Evolutionary conservation across 2,797 vertebrate genomes (phyloP), one percentile per base, ranked within the genome.

Genomic region (Amazonetta brasiliensis): DNA sequence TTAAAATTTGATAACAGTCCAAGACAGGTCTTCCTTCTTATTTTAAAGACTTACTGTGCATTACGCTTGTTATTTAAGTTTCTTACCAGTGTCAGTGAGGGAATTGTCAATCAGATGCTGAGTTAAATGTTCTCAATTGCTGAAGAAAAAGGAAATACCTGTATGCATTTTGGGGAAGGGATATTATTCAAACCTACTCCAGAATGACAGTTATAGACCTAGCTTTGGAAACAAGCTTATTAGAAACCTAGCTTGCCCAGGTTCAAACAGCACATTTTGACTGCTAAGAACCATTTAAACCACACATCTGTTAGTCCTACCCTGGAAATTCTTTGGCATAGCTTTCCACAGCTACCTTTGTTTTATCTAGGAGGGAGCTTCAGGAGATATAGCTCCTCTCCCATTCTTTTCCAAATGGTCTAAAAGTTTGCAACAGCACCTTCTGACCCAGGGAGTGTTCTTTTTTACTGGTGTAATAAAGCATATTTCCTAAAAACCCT

Each of bases 251-350:
- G 30, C 21, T 74, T 63, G 26, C 35, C 46, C 41, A 59, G 11
- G 4, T 44, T 46, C 28, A n/a, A 79, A 48, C 2, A 1, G 14
- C 3, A 63, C 25, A 1, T 1, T 31, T 59, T 20, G 23, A 33
- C 55, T 31, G 8, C 39, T 9, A 48, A 21, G 22, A 74, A 71
- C n/a, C 22, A 64, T 46, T 18, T 17, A 59, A 82, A 54, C 16
- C 31, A 22, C 23, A 72, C 5, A 8, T 9, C 17, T 7, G 30
- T 31, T 1, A 0, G 0, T 23, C 41, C 63, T 62, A 28, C 33
- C 17, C 4, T 9, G 8, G 9, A 66, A 41, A 7, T 25, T 23
- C 48, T 12, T 41, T 1, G 2, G 25, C 55, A 41, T 37, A 86
- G 9, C 17, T 64, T 50, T 46, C 6, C 35, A 15, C 33, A 64